Percentiles rank a stretch among this genome's conserved stretches.
Conservation (phyloP, 30 jellyfish, hydroid and myxozoan species). For the Cassiopea xamachana region DNA sequence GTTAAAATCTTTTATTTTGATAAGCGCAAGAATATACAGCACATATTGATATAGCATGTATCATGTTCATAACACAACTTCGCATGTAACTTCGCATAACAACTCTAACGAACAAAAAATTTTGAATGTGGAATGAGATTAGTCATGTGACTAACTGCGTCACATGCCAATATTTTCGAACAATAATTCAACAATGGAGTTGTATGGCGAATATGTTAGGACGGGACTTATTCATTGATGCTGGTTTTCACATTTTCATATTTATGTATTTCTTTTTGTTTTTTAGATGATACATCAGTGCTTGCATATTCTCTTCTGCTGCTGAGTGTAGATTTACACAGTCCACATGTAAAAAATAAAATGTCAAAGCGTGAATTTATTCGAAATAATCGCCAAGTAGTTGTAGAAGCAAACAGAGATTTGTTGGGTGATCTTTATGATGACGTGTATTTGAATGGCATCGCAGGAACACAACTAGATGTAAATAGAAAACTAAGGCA, state of each 20-base stretch:
- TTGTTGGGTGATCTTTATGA: conserved; percentile 95
- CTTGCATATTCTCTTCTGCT: conserved; percentile 90
- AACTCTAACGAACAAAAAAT: too few species aligned
- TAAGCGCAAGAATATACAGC: too few species aligned
- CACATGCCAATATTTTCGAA: too few species aligned
- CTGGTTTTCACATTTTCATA: background rate
- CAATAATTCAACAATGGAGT: too few species aligned
- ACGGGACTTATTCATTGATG: background rate
- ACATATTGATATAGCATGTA: too few species aligned
- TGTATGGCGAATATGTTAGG: background rate
- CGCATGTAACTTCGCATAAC: too few species aligned
- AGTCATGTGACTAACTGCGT: too few species aligned
- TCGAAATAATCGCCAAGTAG: conserved; percentile 92
- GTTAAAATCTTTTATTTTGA: too few species aligned
- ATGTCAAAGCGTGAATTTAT: conserved; percentile 99
- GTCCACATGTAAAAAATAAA: conserved; percentile 97
- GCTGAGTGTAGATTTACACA: conserved; percentile 94
- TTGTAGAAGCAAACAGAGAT: conserved; percentile 85
- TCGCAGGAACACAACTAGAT: conserved; percentile 70
- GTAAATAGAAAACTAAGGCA: conserved; percentile 71
- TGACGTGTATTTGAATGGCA: conserved; percentile 95
- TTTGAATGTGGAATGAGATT: too few species aligned
- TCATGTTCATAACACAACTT: too few species aligned
- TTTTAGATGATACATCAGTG: conserved; percentile 86
- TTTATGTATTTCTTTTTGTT: background rate